Evolutionary conservation across 2,888 invertebrate species (phyloP).

Genomic region (Mimumesa dahlbomi): DNA sequence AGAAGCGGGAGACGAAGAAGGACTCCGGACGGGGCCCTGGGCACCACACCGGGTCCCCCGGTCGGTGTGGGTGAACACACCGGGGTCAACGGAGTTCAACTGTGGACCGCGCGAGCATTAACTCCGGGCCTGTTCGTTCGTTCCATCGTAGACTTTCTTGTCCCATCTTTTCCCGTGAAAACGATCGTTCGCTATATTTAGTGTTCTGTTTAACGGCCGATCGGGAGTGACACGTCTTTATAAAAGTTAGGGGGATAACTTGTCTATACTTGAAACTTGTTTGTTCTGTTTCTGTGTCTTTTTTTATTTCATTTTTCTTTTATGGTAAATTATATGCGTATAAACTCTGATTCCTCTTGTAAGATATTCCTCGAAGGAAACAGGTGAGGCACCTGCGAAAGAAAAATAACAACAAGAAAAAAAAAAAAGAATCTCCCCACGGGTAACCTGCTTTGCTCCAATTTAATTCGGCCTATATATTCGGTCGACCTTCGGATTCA

Average conservation of each 20-base stretch:
- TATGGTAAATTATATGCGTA: not conserved
- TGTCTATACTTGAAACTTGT: too few relatives aligned
- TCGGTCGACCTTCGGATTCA: slow-evolving; percentile 52
- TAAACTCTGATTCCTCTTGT: too few relatives aligned
- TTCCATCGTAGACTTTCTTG: slow-evolving; percentile 44
- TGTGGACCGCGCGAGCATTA: slow-evolving; percentile 65
- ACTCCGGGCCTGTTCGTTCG: slow-evolving; percentile 54
- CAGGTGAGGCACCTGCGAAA: slow-evolving; percentile 45
- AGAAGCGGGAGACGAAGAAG: slow-evolving; percentile 38
- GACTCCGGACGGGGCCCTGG: slow-evolving; percentile 61
- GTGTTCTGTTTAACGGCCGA: too few relatives aligned
- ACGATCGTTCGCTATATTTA: too few relatives aligned
- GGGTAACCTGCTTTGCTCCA: slow-evolving; percentile 49
- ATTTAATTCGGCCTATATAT: slow-evolving; percentile 59
- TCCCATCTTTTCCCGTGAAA: slow-evolving; percentile 60
- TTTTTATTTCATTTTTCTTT: too few relatives aligned
- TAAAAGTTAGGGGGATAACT: too few relatives aligned
- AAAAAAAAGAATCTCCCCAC: too few relatives aligned
- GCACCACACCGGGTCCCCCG: too few relatives aligned
- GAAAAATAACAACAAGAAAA: too few relatives aligned
- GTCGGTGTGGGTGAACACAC: slow-evolving; percentile 75
- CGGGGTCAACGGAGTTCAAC: slow-evolving; percentile 75
- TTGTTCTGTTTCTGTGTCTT: too few relatives aligned
- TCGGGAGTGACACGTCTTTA: too few relatives aligned
- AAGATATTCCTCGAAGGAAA: slow-evolving; percentile 28